Percentiles rank a stretch among this genome's conserved stretches.
phyloP scores from a whole-genome alignment of 2,888 invertebrate genomes.

The Blastobasis adustella region DNA sequence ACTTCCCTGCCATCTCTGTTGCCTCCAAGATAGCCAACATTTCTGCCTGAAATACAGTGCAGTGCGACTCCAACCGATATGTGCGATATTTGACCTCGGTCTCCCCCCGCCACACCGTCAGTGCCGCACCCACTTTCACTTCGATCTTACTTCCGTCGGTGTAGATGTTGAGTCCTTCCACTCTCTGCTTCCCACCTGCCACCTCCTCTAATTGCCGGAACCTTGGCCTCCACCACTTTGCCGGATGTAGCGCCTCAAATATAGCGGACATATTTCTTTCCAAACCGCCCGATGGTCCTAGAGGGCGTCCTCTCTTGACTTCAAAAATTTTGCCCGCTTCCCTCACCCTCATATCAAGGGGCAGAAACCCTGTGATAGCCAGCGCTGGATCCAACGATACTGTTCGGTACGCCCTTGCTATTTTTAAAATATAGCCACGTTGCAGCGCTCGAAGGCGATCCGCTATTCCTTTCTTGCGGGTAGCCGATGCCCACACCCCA shows the following conservation, averaged over 20 bases:
- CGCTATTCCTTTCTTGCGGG: background rate
- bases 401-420: background rate
- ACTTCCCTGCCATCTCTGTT: background rate
- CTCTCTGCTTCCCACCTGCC: background rate
- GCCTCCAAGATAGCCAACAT: background rate
- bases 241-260: background rate
- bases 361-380: background rate
- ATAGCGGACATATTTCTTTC: background rate
- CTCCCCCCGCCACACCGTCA: background rate
- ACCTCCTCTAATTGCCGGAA: background rate
- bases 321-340: background rate
- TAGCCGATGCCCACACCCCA: background rate
- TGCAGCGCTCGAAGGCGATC: background rate
- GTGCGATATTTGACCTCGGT: background rate
- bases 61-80: background rate
- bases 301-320: background rate
- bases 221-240: background rate
- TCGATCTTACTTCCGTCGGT: background rate
- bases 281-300: background rate
- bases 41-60: background rate
- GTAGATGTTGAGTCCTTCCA: background rate
- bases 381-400: background rate
- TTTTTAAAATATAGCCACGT: background rate
- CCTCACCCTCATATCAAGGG: background rate
- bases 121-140: background rate